Percentiles rank a stretch among this genome's conserved stretches.
Conservation (phyloP, 2,888 invertebrate species). For the Gibbula magus region DNA sequence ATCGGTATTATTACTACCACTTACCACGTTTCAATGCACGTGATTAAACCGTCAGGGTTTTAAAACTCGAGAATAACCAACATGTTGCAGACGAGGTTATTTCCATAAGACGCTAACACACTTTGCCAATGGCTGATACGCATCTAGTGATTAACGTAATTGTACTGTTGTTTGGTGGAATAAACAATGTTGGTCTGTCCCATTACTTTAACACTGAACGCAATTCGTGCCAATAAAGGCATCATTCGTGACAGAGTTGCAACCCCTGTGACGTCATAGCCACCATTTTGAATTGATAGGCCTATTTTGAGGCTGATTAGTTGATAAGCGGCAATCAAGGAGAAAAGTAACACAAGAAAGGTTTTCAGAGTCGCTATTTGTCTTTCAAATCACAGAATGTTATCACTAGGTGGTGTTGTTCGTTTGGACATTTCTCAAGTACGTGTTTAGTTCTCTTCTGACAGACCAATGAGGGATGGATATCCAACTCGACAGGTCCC, state of each 20-base stretch:
- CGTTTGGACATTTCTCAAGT: constrained; percentile 3
- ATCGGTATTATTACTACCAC: no score
- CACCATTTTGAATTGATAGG: not conserved
- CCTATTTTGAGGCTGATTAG: not conserved
- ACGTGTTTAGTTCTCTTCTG: not conserved
- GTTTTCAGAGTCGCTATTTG: not conserved
- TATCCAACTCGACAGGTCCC: not conserved
- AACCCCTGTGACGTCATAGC: not conserved
- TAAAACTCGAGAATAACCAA: no score
- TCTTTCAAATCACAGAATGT: not conserved
- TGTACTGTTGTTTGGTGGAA: no score
- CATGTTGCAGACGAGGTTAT: no score
- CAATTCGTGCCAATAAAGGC: no score
- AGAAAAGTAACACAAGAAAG: not conserved
- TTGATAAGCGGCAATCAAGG: not conserved
- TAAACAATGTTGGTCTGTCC: no score
- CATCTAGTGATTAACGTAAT: no score
- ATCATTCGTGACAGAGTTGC: not conserved
- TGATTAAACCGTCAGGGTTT: no score
- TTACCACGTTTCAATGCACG: no score
- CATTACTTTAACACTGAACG: no score
- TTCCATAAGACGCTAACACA: no score
- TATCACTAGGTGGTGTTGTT: not conserved
- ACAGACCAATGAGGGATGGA: not conserved
- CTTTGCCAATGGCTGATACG: no score